Percentiles rank a stretch among this genome's conserved stretches.
These are phyloP conservation scores for Serrognathus titanus DNA, from an alignment of 2,888 invertebrate genomes.

Conservation along the genomic window DNA sequence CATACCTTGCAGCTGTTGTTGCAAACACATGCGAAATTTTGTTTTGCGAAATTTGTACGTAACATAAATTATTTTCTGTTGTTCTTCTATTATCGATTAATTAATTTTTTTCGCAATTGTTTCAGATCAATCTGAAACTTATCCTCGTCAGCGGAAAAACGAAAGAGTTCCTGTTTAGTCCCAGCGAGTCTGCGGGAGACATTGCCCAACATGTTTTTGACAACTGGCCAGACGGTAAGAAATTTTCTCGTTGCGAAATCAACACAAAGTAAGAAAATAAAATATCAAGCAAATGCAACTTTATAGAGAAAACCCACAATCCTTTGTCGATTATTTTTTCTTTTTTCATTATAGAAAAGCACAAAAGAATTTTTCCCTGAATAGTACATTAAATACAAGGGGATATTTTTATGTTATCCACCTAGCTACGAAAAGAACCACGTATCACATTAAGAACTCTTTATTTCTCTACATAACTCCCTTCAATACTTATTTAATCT, in stretches of 20 bases:
- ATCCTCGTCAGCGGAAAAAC: slow-evolving; percentile 99
- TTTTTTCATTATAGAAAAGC: too few species aligned
- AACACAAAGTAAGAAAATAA: too few species aligned
- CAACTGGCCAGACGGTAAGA: slow-evolving; percentile 96
- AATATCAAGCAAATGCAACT: too few species aligned
- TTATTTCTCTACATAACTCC: too few species aligned
- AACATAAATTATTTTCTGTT: background rate
- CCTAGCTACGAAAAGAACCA: too few species aligned
- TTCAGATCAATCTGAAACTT: slow-evolving; percentile 94
- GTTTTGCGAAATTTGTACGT: background rate
- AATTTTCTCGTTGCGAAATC: background rate
- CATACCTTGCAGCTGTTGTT: background rate
- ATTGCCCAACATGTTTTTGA: slow-evolving; percentile 99
- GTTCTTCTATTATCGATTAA: background rate
- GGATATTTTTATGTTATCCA: too few species aligned
- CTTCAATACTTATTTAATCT: too few species aligned
- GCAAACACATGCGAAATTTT: background rate
- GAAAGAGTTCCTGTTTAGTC: slow-evolving; percentile 97
- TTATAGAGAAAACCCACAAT: too few species aligned
- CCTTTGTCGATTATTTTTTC: too few species aligned
- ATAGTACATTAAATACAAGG: too few species aligned
- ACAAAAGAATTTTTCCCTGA: too few species aligned
- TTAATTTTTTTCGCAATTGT: slow-evolving; percentile 8
- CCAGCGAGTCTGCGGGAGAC: slow-evolving; percentile 96
- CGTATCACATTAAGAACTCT: too few species aligned